These are phyloP conservation scores for Drosophila melanocephala DNA, from an alignment of 2,888 invertebrate genomes.

Conservation along the genomic window DNA sequence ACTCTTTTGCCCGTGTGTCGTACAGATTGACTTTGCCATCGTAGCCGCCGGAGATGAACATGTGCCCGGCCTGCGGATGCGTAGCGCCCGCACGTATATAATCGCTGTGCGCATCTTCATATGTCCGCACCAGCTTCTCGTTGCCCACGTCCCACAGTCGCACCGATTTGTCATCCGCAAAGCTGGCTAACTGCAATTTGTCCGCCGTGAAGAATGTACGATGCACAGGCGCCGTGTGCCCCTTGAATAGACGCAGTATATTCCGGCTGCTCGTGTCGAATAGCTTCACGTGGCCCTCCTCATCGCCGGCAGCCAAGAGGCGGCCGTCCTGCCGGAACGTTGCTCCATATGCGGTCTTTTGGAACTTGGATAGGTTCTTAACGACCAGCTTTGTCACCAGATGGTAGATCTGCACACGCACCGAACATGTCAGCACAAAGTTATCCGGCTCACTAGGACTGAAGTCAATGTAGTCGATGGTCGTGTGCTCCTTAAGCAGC, in stretches of 20 bases:
- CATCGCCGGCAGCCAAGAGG: constrained; percentile 95
- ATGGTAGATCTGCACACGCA: constrained; percentile 94
- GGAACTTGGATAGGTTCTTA: constrained; percentile 93
- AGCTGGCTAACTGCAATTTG: constrained; percentile 92
- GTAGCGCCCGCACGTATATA: constrained; percentile 94
- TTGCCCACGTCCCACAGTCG: constrained; percentile 96
- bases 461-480: constrained; percentile 96
- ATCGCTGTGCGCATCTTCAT: constrained; percentile 89
- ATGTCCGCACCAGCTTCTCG: constrained; percentile 90
- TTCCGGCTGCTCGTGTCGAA: constrained; percentile 95
- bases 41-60: constrained; percentile 94
- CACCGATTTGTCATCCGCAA: constrained; percentile 95
- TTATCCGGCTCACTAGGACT: constrained; percentile 95
- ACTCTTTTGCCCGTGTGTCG: constrained; percentile 91
- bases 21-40: constrained; percentile 95
- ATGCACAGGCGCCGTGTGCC: constrained; percentile 92
- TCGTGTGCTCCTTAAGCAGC: constrained; percentile 95
- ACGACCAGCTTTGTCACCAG: constrained; percentile 93
- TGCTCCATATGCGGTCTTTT: constrained; percentile 94
- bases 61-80: constrained; percentile 91
- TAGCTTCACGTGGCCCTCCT: constrained; percentile 93
- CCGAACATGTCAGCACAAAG: constrained; percentile 97
- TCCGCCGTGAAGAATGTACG: constrained; percentile 93
- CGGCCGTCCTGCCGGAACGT: constrained; percentile 93
- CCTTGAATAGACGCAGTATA: constrained; percentile 93